A percentile compares a stretch with the other conserved stretches of the same genome.
phyloP scores from a whole-genome alignment of 2,113 vertebrate species.

The Atrichornis clamosus region DNA sequence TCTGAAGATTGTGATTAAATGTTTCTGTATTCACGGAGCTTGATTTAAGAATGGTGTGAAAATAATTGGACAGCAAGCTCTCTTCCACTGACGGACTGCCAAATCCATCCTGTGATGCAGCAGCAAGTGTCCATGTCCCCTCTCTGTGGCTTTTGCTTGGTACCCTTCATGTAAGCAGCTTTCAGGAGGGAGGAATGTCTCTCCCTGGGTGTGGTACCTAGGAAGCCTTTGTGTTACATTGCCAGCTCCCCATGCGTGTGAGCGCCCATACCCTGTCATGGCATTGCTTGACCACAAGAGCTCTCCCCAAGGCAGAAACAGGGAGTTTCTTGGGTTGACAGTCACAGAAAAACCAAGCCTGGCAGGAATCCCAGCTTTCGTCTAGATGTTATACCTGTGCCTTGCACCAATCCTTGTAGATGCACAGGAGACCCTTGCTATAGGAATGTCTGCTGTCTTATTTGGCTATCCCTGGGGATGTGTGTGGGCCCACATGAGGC shows the following conservation, averaged over 20 bases:
- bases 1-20: background rate
- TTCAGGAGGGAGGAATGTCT: background rate
- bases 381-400: background rate
- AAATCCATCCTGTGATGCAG: background rate
- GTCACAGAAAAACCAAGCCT: background rate
- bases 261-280: background rate
- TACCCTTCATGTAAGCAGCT: background rate
- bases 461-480: background rate
- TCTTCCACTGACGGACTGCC: background rate
- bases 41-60: background rate
- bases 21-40: background rate
- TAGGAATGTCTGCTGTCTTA: background rate
- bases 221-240: background rate
- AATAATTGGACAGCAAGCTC: background rate
- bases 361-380: background rate
- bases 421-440: background rate
- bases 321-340: background rate
- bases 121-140: background rate
- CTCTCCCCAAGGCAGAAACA: background rate
- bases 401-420: fast-evolving
- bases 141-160: background rate
- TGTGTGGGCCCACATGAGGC: background rate
- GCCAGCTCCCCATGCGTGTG: background rate
- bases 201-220: background rate
- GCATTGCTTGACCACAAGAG: background rate